Evolutionary conservation across 2,797 vertebrate species (phyloP), one percentile per base, ranked within the genome.

Genomic region (Myripristis murdjan): DNA sequence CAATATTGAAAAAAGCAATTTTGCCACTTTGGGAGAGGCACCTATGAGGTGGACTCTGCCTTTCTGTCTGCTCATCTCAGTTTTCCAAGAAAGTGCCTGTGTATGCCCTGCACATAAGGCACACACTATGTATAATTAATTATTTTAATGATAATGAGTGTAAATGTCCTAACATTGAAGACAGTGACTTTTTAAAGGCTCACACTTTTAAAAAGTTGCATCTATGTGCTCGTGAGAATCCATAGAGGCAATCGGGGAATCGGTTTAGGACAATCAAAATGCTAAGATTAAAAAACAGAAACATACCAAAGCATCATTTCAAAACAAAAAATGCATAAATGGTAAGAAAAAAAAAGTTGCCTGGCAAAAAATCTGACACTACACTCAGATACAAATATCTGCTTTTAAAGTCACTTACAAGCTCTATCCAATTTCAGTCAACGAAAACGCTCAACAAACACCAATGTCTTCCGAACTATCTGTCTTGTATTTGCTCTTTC

Each of bases 1-100:
- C 22, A 1, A 81, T 81, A 85, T 79, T 86, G 55, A 73, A 67
- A 83, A 70, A 66, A n/a, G 53, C 54, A 77, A 72, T 79, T 47
- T 83, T 59, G 77, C 68, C 55, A 81, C 64, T 72, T 82, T 67
- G 55, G 56, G 26, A 23, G n/a, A 15, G 20, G 77, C 23, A 55
- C 20, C 57, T 54, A 56, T 66, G 39, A 83, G 70, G 76, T 60
- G 73, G 73, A 70, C 22, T 79, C 46, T 65, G 23, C 22, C 48
- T 49, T 20, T 11, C 11, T 22, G 14, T 57, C 24, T 16, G 8
- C 20, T 26, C 18, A 15, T 61, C 57, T 81, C 20, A 12, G 52
- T 60, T 52, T 78, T 20, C 57, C 3, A 46, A 28, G 23, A 44
- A 15, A 39, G 16, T 5, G 4, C 75, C 70, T 73, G n/a, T n/a